These are phyloP conservation scores for Argya squamiceps DNA, from an alignment of 2,797 vertebrate species.

Conservation along the genomic window DNA sequence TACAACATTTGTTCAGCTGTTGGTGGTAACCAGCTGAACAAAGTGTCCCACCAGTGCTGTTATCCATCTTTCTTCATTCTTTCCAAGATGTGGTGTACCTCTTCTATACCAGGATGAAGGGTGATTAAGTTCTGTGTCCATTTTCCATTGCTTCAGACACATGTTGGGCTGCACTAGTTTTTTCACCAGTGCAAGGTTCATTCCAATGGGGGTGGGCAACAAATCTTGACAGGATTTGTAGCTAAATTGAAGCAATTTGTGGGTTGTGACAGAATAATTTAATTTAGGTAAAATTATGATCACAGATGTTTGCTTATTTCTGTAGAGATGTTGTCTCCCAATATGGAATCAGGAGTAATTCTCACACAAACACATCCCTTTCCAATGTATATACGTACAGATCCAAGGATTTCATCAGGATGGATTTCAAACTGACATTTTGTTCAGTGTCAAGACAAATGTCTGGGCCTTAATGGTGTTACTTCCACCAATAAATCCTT, in stretches of 20 bases:
- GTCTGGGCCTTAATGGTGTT: background rate
- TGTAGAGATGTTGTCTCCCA: background rate
- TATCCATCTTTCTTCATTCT: background rate
- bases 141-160: background rate
- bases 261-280: background rate
- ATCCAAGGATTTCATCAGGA: background rate
- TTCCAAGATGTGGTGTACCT: background rate
- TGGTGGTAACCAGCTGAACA: background rate
- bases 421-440: background rate
- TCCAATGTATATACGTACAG: background rate
- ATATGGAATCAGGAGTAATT: background rate
- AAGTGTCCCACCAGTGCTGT: background rate
- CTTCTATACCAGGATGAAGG: accelerated
- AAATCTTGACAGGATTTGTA: background rate
- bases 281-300: background rate
- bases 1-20: background rate
- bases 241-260: background rate
- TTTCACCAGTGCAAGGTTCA: background rate
- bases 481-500: background rate
- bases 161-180: background rate
- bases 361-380: background rate
- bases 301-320: background rate
- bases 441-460: background rate
- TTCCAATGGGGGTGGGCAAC: background rate
- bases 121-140: background rate